A percentile compares a stretch with the other conserved stretches of the same genome.
Conservation (phyloP, 1,140 invertebrate genomes). For the Papilio polyxenes region DNA sequence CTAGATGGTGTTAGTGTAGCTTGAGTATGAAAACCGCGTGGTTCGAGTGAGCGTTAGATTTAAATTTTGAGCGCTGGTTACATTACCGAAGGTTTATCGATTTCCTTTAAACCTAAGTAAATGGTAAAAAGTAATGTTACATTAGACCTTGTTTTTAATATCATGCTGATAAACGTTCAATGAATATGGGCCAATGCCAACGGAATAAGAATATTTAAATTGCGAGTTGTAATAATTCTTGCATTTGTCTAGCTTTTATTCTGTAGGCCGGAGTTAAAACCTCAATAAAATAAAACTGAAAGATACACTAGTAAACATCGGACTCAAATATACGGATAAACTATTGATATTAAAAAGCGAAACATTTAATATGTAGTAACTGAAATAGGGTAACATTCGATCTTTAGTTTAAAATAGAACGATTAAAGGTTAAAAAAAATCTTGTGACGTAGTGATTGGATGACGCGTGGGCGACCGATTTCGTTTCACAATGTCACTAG, state of each 20-base stretch:
- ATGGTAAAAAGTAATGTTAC: not conserved
- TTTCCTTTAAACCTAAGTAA: not conserved
- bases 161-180: not conserved
- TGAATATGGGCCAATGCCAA: not conserved
- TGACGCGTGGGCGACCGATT: constrained; percentile 17
- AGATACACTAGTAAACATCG: no score
- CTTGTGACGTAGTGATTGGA: not conserved
- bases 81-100: not conserved
- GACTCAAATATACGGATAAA: no score
- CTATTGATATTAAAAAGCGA: not conserved
- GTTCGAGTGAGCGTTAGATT: not conserved
- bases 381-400: not conserved
- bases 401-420: constrained; percentile 7
- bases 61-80: not conserved
- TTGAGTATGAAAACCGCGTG: not conserved
- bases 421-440: constrained; percentile 18
- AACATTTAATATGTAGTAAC: not conserved
- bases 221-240: not conserved
- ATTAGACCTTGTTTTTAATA: not conserved
- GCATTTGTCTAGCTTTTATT: not conserved
- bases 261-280: not conserved
- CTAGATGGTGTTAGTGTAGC: constrained; percentile 10
- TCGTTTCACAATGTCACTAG: constrained; percentile 29
- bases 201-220: constrained; percentile 1
- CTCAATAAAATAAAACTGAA: not conserved